These are phyloP conservation scores for Lottia gigantea DNA, from an alignment of 2,888 invertebrate species.

Conservation along the genomic window DNA sequence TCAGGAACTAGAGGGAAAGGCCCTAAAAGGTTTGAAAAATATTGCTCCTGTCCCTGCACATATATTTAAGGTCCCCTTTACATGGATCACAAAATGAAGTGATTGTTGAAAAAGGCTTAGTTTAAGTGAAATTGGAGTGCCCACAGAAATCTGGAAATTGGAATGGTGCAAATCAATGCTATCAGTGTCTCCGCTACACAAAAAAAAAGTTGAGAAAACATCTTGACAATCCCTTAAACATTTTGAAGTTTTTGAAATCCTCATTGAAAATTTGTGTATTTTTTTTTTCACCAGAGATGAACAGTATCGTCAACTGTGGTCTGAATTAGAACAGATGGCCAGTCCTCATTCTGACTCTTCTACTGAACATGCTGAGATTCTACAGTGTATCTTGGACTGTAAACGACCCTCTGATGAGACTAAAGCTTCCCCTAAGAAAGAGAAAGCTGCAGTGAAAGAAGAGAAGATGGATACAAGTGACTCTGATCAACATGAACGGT, in stretches of 20 bases:
- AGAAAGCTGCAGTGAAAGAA: conserved; percentile 36
- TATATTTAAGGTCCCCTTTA: no score
- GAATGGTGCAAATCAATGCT: no score
- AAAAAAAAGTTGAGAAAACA: no score
- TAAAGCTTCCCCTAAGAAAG: conserved; percentile 34
- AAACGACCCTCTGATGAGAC: conserved; percentile 73
- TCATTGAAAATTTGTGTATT: no score
- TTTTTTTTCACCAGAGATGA: conserved; percentile 75
- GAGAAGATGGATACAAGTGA: conserved; percentile 43
- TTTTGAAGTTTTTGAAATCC: no score
- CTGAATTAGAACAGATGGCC: conserved; percentile 86
- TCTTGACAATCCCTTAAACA: no score
- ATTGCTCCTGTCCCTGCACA: no score
- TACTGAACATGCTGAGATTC: conserved; percentile 74
- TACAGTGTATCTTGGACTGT: conserved; percentile 78
- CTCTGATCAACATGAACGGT: conserved; percentile 36
- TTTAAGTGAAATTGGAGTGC: no score
- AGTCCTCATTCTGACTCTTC: conserved; percentile 80
- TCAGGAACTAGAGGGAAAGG: conserved; percentile 68
- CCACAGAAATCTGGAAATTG: no score
- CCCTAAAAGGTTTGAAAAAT: conserved; percentile 62
- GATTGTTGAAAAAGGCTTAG: no score
- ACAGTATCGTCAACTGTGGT: conserved; percentile 90
- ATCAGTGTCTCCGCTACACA: neutral
- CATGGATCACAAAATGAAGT: no score